Evolutionary conservation across 2,888 invertebrate genomes (phyloP).

Genomic region (Ligdia adustata): DNA sequence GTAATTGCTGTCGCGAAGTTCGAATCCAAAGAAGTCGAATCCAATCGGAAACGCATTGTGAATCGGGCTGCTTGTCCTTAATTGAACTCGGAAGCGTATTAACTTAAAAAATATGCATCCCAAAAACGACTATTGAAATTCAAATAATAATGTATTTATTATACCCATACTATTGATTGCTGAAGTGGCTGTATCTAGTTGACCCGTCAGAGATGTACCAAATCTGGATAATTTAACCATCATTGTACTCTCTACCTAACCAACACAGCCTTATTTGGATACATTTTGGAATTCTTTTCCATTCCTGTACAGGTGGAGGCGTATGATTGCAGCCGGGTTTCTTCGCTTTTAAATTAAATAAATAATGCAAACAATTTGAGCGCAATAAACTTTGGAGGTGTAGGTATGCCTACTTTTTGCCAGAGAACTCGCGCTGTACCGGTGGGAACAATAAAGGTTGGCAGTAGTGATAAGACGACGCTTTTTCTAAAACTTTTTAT

Average conservation of each 20-base stretch:
- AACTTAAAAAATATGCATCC: no score
- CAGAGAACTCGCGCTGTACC: slow-evolving; percentile 66
- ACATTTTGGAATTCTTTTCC: slow-evolving; percentile 43
- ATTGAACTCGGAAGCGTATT: no score
- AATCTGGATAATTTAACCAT: no score
- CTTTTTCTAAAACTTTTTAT: slow-evolving; percentile 22
- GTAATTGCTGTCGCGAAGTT: no score
- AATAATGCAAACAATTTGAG: slow-evolving; percentile 82
- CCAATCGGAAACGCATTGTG: no score
- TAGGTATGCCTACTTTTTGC: slow-evolving; percentile 64
- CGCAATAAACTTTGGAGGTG: slow-evolving; percentile 78
- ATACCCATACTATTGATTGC: no score
- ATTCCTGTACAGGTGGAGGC: slow-evolving; percentile 50
- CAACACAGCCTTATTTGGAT: slow-evolving; percentile 19
- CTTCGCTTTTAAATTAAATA: slow-evolving; percentile 83
- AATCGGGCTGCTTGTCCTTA: no score
- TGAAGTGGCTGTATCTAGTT: no score
- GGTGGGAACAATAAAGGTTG: slow-evolving; percentile 74
- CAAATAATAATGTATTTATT: no score
- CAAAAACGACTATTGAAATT: no score
- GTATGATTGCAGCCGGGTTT: slow-evolving; percentile 73
- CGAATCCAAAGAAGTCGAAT: no score
- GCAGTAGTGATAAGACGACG: slow-evolving; percentile 54
- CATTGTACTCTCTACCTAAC: slow-evolving; percentile 4
- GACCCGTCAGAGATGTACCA: no score